These are phyloP conservation scores for Natator depressus DNA, from an alignment of 2,113 vertebrate genomes.

Conservation along the genomic window DNA sequence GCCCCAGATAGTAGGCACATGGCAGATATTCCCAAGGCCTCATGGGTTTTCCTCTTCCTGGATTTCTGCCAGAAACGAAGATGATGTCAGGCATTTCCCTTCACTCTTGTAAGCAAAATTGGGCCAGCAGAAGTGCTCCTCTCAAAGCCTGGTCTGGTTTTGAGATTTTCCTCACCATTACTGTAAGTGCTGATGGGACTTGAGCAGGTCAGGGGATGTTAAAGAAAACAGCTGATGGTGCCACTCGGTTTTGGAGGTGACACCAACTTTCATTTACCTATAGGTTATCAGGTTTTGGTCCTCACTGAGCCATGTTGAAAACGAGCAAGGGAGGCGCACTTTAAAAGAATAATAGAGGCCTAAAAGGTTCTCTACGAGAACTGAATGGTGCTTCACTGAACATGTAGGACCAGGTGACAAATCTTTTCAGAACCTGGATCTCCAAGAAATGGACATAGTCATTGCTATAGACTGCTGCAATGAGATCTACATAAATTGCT, in stretches of 20 bases:
- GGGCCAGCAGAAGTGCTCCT: not conserved
- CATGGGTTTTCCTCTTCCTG: rapidly evolving
- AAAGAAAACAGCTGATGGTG: not conserved
- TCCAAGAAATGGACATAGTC: not conserved
- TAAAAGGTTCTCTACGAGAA: not conserved
- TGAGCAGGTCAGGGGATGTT: not conserved
- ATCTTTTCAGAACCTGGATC: not conserved
- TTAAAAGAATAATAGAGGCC: not conserved
- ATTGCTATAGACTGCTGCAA: not conserved
- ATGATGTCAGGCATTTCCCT: not conserved
- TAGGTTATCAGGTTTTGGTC: not conserved
- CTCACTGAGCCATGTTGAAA: not conserved
- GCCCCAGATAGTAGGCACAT: not conserved
- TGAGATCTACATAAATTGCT: too few species aligned
- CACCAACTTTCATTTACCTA: not conserved
- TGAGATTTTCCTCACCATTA: not conserved
- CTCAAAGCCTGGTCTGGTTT: not conserved
- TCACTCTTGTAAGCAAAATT: rapidly evolving
- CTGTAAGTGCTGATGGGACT: not conserved
- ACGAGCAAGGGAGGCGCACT: not conserved
- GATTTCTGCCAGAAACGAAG: not conserved
- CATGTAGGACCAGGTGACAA: not conserved
- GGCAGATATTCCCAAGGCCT: not conserved
- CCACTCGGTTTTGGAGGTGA: not conserved
- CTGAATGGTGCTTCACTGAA: not conserved